Conservation (phyloP, 64 coral and sea anemone species). For the Montipora sp. region DNA sequence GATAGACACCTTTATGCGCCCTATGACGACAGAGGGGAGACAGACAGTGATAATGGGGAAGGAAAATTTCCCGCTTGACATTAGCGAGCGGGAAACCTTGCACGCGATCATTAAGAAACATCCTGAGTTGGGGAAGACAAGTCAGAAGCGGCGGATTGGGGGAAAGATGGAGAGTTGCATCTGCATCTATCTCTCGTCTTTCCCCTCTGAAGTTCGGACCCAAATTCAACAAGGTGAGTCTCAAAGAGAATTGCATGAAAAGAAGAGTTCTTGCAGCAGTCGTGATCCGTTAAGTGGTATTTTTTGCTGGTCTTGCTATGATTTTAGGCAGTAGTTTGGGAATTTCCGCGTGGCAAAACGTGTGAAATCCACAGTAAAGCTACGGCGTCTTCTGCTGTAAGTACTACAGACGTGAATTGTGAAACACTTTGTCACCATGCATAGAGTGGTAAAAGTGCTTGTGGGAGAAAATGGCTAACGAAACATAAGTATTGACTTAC, state of each 20-base stretch:
- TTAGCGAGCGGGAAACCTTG: neutral
- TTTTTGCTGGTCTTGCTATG: constrained; percentile 4
- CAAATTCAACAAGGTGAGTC: constrained; percentile 50
- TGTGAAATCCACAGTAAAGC: constrained; percentile 13
- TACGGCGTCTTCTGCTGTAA: neutral
- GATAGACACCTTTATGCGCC: constrained; percentile 40
- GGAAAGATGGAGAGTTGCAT: constrained; percentile 62
- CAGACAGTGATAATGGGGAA: constrained; percentile 34
- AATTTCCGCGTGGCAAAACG: neutral
- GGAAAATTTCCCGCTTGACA: constrained; percentile 51
- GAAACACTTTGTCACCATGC: neutral
- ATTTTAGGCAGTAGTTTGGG: constrained; percentile 9
- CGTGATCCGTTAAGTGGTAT: neutral
- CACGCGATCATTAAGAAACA: constrained; percentile 10
- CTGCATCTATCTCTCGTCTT: constrained; percentile 42
- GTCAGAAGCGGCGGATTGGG: constrained; percentile 27
- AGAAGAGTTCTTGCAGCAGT: neutral
- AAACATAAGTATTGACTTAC: too few species aligned
- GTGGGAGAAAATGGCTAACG: neutral
- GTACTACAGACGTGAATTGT: neutral
- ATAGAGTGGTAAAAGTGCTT: constrained; percentile 8
- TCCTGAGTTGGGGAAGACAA: constrained; percentile 11
- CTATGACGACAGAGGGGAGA: constrained; percentile 29
- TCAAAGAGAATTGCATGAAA: neutral
- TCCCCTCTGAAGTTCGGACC: constrained; percentile 26